Base-by-base conservation (phyloP, 2,113 vertebrate genomes). In the Elephas maximus region DNA sequence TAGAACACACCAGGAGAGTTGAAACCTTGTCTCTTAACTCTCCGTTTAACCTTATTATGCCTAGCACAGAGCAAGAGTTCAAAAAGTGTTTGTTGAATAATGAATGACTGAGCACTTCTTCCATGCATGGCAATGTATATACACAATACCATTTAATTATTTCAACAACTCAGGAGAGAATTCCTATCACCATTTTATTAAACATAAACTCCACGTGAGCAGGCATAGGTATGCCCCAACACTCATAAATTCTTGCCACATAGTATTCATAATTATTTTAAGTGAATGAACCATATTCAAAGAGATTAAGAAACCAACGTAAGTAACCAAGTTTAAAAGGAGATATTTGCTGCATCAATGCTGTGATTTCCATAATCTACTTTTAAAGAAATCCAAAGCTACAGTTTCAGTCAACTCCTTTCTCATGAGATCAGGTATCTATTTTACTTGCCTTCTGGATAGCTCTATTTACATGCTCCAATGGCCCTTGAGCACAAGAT, bases 1-100 rank as follows among this genome's bases (percentile, higher is more conserved):
- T 60, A 76, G 73, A 93, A 90, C 37, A 91, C 23, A 53, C 26
- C 62, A 69, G 30, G n/a, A 77, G 88, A 93, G 48, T n/a, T 71
- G n/a, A 74, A 80, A 21, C 15, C 77, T 62, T 33, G 23, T 57
- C 63, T 88, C 28, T 81, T 74, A 41, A 57, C 26, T 48, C 51
- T 85, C 20, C 79, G 44, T 78, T 53, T 76, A 86, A 90, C 9
- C 21, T 8, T 2, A 3, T 20, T 63, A 48, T 76, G 44, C 18
- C 26, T 53, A 23, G 0, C 76, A 51, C n/a, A 57, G 15, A 57
- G 14, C 53, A 57, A 57, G 53, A 57, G 53, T 57, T 57, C 15
- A 57, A 14, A 15, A 30, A 74, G 30, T 28, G 28, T 80, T 60
- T 60, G 48, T 69, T 63, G 71, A 90, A 45, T 88, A 87, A 37